Conservation (phyloP, 2,797 vertebrate genomes). For the Coranthus polyacanthus region DNA sequence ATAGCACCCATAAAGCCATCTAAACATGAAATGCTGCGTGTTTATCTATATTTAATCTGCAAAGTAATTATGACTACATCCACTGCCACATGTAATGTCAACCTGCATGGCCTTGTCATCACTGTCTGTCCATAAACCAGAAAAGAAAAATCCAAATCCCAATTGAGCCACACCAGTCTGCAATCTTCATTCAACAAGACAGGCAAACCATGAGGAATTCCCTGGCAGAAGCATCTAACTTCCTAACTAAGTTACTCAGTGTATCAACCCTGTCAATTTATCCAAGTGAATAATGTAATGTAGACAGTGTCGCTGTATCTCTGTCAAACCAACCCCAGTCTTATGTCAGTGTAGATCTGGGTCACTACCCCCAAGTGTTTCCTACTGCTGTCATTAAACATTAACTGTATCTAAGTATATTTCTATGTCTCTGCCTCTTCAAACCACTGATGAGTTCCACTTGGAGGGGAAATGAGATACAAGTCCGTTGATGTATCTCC, state of each 20-base stretch:
- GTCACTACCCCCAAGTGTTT: constrained; percentile 80
- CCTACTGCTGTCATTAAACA: constrained; percentile 81
- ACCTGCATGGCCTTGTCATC: too few relatives aligned
- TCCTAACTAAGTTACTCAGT: constrained; percentile 27
- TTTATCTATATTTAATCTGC: too few relatives aligned
- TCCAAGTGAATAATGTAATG: constrained; percentile 73
- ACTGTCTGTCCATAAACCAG: too few relatives aligned
- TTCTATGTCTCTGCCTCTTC: constrained; percentile 77
- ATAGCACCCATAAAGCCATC: too few relatives aligned
- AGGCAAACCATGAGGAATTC: constrained; percentile 13
- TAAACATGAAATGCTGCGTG: too few relatives aligned
- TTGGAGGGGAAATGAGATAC: constrained; percentile 47
- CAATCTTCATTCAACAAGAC: not conserved
- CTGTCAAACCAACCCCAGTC: constrained; percentile 67
- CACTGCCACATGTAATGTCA: too few relatives aligned
- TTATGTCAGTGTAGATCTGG: constrained; percentile 79
- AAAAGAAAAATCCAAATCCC: not conserved
- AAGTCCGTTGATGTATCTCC: constrained; percentile 32
- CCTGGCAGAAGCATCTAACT: constrained; percentile 27
- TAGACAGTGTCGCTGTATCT: constrained; percentile 62
- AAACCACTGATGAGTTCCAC: constrained; percentile 66
- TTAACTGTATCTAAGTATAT: constrained; percentile 84
- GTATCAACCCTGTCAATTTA: constrained; percentile 39
- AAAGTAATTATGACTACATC: too few relatives aligned
- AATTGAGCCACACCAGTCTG: constrained; percentile 1